A percentile compares a stretch with the other conserved stretches of the same genome.
Evolutionary conservation across 2,797 vertebrate species (phyloP).

Genomic region (Mergus octosetaceus): DNA sequence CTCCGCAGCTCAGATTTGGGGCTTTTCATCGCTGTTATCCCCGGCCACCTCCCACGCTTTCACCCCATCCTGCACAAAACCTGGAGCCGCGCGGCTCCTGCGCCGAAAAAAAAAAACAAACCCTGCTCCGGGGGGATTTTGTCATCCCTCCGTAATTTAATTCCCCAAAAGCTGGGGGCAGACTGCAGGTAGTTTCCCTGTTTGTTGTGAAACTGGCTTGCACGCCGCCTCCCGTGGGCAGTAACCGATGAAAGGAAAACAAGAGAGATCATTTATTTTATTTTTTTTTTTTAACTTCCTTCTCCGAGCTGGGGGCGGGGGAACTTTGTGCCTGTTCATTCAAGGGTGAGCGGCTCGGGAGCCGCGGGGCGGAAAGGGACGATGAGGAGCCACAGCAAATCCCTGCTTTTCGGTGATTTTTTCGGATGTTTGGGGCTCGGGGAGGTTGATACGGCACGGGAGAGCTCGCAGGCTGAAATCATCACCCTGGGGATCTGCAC

Average conservation of each 20-base stretch:
- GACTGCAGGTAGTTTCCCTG: constrained; percentile 45
- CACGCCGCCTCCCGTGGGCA: background rate
- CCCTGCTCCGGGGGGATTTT: background rate
- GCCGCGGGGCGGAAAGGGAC: background rate
- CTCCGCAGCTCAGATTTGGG: background rate
- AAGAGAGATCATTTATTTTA: background rate
- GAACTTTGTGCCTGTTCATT: background rate
- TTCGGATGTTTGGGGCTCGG: rapidly evolving
- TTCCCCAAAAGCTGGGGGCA: background rate
- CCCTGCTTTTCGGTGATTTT: background rate
- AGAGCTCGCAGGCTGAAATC: background rate
- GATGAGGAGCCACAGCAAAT: background rate
- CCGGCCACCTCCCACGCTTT: rapidly evolving
- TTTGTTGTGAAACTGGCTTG: background rate
- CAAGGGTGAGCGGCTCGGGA: background rate
- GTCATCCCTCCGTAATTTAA: background rate
- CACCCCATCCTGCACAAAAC: rapidly evolving
- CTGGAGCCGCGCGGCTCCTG: background rate
- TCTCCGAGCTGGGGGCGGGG: background rate
- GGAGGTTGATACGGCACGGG: rapidly evolving
- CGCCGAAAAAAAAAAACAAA: background rate
- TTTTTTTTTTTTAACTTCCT: constrained; percentile 4
- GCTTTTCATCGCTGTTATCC: rapidly evolving
- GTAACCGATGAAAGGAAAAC: background rate
- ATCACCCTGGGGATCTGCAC: background rate